Evolutionary conservation across 2,888 invertebrate species (phyloP), one percentile per base, ranked within the genome.

Genomic region (Catonia carolina): DNA sequence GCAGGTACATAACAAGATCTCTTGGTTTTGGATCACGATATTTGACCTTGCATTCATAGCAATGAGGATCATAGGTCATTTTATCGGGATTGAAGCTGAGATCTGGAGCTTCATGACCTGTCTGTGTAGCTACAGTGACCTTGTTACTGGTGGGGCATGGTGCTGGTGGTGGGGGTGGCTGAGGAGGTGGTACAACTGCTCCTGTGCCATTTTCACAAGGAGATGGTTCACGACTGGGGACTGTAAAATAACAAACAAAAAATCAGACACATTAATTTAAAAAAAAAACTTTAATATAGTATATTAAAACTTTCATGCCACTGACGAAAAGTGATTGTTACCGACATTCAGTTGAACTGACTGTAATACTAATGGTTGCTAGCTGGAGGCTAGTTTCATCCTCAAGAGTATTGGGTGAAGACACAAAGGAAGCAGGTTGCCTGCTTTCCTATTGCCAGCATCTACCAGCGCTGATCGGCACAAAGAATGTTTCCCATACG

Each of bases 1-100:
- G 97, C 42, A 97, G 81, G 74, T 92, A 97, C 91, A 97, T 93
- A 65, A 95, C 86, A 59, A 97, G 81, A 73, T 96, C 93, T 64
- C 88, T 83, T 0, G 92, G 90, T 62, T 88, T 83, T 0, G 97
- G 96, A 73, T 97, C 96, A 63, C 89, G 78, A 76, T 91, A 95
- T 60, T 89, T 81, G 58, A 91, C 88, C 74, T 90, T 90, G 74
- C 96, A 97, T 74, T 94, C 92, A 72, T 89, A 88, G 75, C 96
- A 97, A 71, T 92, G 86, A 36, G 85, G 84, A 71, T 95, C 93
- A 10, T 85, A 74, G 10, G 85, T 82, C 75, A 89, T 81, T 69
- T 87, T 85, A 62, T 84, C 84, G 41, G 80, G 77, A 65, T 82
- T 79, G 69, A 83, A 85, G 17, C 75, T 74, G 7, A 80, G 77